Conservation (phyloP, 2,888 invertebrate genomes). For the Eustalomyia histrio region DNA sequence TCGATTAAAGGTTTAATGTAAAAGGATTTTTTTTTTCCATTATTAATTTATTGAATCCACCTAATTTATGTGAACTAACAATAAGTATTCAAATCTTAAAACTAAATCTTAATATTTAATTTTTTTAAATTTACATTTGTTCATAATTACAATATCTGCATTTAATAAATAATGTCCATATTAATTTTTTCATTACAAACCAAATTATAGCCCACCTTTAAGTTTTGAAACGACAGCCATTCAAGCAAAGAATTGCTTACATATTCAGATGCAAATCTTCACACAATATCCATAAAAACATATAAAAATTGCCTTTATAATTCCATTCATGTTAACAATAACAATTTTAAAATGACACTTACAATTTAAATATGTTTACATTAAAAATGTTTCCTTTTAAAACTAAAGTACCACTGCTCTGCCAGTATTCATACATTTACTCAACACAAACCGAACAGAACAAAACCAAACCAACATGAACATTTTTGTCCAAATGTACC, state of each 20-base stretch:
- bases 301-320: conserved; percentile 18
- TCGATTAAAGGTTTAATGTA: too few species aligned
- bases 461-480: background rate
- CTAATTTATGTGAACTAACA: too few species aligned
- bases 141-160: too few species aligned
- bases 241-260: background rate
- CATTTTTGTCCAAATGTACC: background rate
- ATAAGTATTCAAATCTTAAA: too few species aligned
- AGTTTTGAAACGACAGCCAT: too few species aligned
- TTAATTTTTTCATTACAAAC: background rate
- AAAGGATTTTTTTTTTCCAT: too few species aligned
- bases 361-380: conserved; percentile 37
- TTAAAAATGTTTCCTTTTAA: conserved; percentile 21
- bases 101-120: too few species aligned
- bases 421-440: background rate
- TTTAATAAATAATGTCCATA: background rate
- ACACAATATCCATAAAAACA: background rate
- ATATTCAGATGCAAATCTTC: background rate
- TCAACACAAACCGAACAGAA: background rate
- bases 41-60: too few species aligned
- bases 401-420: conserved; percentile 3
- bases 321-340: conserved; percentile 31
- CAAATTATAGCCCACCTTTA: too few species aligned
- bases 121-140: too few species aligned
- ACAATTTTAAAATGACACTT: conserved; percentile 22